Percentiles rank a stretch among this genome's conserved stretches.
These are phyloP conservation scores for Drosophila cardini DNA, from an alignment of 1,140 invertebrate genomes.

Conservation along the genomic window DNA sequence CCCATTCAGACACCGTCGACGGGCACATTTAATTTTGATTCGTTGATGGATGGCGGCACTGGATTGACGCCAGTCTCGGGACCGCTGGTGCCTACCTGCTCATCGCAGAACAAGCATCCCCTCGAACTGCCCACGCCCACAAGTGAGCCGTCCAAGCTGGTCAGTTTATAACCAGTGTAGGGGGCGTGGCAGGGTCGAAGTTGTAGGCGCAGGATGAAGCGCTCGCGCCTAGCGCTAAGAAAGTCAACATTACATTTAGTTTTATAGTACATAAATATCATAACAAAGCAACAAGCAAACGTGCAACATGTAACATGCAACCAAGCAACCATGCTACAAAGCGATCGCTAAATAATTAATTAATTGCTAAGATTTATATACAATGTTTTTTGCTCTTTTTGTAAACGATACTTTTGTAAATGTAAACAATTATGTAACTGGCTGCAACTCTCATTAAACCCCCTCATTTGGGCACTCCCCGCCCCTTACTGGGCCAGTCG, in stretches of 20 bases:
- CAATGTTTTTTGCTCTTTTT: slow-evolving; percentile 43
- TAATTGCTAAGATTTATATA: slow-evolving; percentile 34
- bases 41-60: slow-evolving; percentile 96
- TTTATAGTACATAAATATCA: slow-evolving; percentile 40
- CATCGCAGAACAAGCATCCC: slow-evolving; percentile 88
- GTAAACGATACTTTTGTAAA: slow-evolving; percentile 55
- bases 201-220: background rate
- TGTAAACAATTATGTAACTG: slow-evolving; percentile 8
- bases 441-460: slow-evolving; percentile 11
- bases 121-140: slow-evolving; percentile 89
- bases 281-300: slow-evolving; percentile 13
- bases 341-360: slow-evolving; percentile 30
- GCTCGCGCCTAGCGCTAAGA: slow-evolving; percentile 45
- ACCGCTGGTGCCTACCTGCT: slow-evolving; percentile 88
- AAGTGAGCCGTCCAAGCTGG: slow-evolving; percentile 89
- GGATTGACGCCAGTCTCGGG: slow-evolving; percentile 93
- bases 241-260: slow-evolving; percentile 75
- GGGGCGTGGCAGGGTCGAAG: slow-evolving; percentile 39
- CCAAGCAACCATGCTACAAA: slow-evolving; percentile 27
- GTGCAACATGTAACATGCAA: slow-evolving; percentile 21
- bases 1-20: slow-evolving; percentile 94
- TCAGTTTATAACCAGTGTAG: slow-evolving; percentile 88
- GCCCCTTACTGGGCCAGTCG: slow-evolving; percentile 5
- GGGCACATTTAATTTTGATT: slow-evolving; percentile 95
- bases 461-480: background rate